Base-by-base conservation (phyloP, 1,140 invertebrate species). In the Venturia canescens region DNA sequence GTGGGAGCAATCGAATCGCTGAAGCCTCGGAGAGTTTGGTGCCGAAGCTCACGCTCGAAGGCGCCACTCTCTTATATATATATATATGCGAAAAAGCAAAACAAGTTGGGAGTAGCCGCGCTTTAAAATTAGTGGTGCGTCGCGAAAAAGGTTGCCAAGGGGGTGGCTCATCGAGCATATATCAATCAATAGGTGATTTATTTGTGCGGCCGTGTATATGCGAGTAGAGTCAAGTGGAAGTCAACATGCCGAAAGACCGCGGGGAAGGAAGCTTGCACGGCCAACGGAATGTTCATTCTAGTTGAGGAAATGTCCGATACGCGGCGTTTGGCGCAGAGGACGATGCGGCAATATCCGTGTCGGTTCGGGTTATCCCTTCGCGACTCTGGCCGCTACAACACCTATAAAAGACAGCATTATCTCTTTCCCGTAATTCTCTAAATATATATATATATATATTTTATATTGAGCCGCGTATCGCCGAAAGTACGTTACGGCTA, bases 291-390 rank as follows among this genome's bases (percentile, higher is more conserved):
- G 18, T 67, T 11, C 53, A 7, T 50, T 15, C 31, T 90, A 89
- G 89, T 91, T 89, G 82, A 67, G 69, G 80, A 80, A 71, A 85
- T 79, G 82, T 87, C 89, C 89, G 88, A 87, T 89, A 86, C 87
- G 89, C 88, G 88, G 86, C 78, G 87, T 77, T 87, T 88, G 89
- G 88, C 90, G 90, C 89, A 89, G 26, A 67, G 86, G 87, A 85
- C 87, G 89, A 86, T 91, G 90, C 89, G 89, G 89, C 88, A 91
- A 87, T 87, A 86, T 88, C 86, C 89, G 89, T 89, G 89, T 84
- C 86, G 87, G 85, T 86, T 88, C 84, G 89, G 85, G 84, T 89
- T 84, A 88, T 86, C 88, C 88, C 83, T 85, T 85, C 87, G 87
- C 84, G 87, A 87, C 87, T 88, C 57, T 86, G 86, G 87, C 86